Evolutionary conservation across 2,888 invertebrate genomes (phyloP).

Genomic region (Sthenelais limicola): DNA sequence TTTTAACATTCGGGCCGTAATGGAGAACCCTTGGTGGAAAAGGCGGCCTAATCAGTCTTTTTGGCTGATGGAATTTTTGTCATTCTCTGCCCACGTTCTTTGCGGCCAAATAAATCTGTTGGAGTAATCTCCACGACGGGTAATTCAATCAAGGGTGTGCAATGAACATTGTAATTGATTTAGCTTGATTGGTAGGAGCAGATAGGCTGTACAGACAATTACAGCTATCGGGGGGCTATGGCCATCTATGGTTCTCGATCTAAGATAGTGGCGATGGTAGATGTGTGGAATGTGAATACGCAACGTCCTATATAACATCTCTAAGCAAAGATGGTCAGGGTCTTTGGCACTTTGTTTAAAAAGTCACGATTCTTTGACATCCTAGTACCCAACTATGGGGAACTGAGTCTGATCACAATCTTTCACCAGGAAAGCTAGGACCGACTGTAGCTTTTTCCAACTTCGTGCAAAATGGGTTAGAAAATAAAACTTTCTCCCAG

Average conservation of each 20-base stretch:
- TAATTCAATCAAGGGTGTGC: slow-evolving; percentile 30
- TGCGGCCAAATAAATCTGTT: slow-evolving; percentile 5
- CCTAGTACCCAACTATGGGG: no score
- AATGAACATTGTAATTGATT: slow-evolving; percentile 38
- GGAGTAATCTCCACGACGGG: neutral
- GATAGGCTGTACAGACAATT: slow-evolving; percentile 5
- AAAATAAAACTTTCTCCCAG: no score
- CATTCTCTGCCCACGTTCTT: slow-evolving; percentile 2
- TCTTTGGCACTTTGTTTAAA: no score
- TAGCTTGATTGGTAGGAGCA: slow-evolving; percentile 19
- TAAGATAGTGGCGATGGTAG: neutral
- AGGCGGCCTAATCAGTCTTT: slow-evolving; percentile 12
- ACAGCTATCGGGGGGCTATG: neutral
- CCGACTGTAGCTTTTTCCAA: no score
- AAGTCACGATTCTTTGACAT: no score
- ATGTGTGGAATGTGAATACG: no score
- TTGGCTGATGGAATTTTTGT: neutral
- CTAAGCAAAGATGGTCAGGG: no score
- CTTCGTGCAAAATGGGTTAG: no score
- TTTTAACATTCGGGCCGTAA: no score
- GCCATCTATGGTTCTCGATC: neutral
- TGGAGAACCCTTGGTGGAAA: slow-evolving; percentile 23
- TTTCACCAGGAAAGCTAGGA: no score
- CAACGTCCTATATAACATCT: no score
- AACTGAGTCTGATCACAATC: no score